Evolutionary conservation across 1,140 invertebrate species (phyloP).

Genomic region (Pantala flavescens): DNA sequence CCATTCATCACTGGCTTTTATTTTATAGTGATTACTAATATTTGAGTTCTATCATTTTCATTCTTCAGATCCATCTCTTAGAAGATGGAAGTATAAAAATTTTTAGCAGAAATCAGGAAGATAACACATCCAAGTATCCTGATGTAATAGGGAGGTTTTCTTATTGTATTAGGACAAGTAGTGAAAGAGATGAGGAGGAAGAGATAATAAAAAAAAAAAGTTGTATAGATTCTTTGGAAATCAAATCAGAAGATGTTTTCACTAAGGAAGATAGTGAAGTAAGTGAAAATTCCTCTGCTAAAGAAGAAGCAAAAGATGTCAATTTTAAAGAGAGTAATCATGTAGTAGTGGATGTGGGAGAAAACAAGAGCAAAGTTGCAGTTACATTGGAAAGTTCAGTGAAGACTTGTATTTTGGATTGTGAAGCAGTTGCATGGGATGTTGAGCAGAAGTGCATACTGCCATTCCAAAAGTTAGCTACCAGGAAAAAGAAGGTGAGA

Average conservation of each 20-base stretch:
- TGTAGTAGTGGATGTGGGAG: background rate
- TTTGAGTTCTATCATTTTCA: slow-evolving; percentile 6
- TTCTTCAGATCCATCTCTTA: slow-evolving; percentile 57
- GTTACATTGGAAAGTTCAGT: background rate
- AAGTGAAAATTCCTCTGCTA: background rate
- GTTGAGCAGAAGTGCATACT: slow-evolving; percentile 77
- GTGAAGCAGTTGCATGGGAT: slow-evolving; percentile 97
- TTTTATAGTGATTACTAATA: too few relatives aligned
- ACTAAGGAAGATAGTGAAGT: slow-evolving; percentile 32
- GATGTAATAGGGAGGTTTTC: slow-evolving; percentile 83
- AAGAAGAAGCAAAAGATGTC: background rate
- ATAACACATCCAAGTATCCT: slow-evolving; percentile 97
- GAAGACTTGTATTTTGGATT: slow-evolving; percentile 77
- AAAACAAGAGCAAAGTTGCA: background rate
- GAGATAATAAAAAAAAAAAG: slow-evolving; percentile 55
- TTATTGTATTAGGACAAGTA: slow-evolving; percentile 93
- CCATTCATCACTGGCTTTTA: too few relatives aligned
- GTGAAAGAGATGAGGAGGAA: slow-evolving; percentile 87
- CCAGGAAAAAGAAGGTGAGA: slow-evolving; percentile 83
- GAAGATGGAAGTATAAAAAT: slow-evolving; percentile 63
- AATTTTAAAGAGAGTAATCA: background rate
- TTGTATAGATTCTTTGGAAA: slow-evolving; percentile 15
- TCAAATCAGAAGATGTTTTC: slow-evolving; percentile 48
- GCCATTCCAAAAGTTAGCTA: slow-evolving; percentile 94
- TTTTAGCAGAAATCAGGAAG: slow-evolving; percentile 95